These are phyloP conservation scores for Chymomyza fuscimana DNA, from an alignment of 2,888 invertebrate species.

Conservation along the genomic window DNA sequence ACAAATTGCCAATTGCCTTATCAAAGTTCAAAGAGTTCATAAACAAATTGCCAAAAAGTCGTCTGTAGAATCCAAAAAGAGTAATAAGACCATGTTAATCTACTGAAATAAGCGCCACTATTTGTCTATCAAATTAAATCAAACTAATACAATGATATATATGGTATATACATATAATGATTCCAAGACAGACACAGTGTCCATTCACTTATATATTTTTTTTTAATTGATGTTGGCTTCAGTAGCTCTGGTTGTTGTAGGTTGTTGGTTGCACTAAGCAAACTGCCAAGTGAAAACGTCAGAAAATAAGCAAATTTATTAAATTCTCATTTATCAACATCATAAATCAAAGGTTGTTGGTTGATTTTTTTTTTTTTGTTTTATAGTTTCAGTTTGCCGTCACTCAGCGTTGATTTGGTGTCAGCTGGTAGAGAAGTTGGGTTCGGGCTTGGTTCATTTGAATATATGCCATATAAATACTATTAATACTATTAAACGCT, in stretches of 20 bases:
- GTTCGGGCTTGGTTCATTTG: slow-evolving; percentile 16
- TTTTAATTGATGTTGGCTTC: slow-evolving; percentile 55
- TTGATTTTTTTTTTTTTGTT: not conserved
- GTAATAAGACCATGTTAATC: slow-evolving; percentile 58
- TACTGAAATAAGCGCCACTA: slow-evolving; percentile 65
- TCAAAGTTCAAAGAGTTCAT: not conserved
- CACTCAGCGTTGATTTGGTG: slow-evolving; percentile 25
- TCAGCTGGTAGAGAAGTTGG: slow-evolving; percentile 36
- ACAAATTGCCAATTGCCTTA: not conserved
- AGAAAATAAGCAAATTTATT: slow-evolving; percentile 65
- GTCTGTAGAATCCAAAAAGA: slow-evolving; percentile 21
- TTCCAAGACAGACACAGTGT: not conserved
- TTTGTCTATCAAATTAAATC: slow-evolving; percentile 50
- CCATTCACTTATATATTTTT: slow-evolving; percentile 1
- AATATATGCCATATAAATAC: slow-evolving; percentile 16
- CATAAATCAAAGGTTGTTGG: slow-evolving; percentile 59
- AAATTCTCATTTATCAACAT: slow-evolving; percentile 73
- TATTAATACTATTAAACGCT: not conserved
- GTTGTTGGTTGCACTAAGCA: slow-evolving; percentile 22
- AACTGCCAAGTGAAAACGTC: slow-evolving; percentile 23
- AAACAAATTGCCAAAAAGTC: slow-evolving; percentile 7
- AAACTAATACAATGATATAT: slow-evolving; percentile 3
- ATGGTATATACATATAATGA: not conserved
- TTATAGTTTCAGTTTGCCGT: slow-evolving; percentile 25
- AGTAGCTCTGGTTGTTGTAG: slow-evolving; percentile 18